Conservation (phyloP, 2,888 invertebrate species). For the Heliconius sara region DNA sequence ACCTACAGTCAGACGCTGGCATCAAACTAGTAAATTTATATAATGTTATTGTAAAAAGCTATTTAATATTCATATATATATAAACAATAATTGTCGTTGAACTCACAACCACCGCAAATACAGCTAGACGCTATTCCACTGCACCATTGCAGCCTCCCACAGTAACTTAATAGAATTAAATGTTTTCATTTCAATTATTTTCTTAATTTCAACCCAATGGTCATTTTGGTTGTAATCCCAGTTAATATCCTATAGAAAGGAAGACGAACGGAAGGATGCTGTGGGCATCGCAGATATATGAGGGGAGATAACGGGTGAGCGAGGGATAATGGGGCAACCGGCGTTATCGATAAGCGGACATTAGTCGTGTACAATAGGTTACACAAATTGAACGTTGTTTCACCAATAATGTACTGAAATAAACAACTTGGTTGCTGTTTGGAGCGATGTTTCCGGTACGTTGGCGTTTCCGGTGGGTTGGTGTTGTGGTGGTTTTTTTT, state of each 20-base stretch:
- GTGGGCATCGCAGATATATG: slow-evolving; percentile 5
- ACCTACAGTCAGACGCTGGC: no score
- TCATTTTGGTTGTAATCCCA: slow-evolving; percentile 1
- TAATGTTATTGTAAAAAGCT: no score
- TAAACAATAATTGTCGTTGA: no score
- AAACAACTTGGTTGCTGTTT: neutral
- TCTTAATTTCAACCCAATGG: neutral
- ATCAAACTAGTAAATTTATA: no score
- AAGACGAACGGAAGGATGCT: neutral
- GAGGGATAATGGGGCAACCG: slow-evolving; percentile 31
- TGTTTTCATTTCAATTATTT: neutral
- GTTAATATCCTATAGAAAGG: neutral
- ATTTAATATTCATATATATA: no score
- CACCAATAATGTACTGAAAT: slow-evolving; percentile 15
- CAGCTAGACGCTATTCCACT: neutral
- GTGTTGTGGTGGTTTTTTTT: neutral
- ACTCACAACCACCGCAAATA: no score
- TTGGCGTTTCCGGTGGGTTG: neutral
- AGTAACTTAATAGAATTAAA: no score
- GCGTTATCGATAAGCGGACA: slow-evolving; percentile 25
- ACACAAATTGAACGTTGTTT: neutral
- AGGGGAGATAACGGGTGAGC: slow-evolving; percentile 18
- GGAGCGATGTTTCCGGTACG: neutral
- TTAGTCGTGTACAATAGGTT: slow-evolving; percentile 14
- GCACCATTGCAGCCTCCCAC: neutral